These are phyloP conservation scores for Drosophila sproati DNA, from an alignment of 1,140 invertebrate genomes.

Conservation along the genomic window DNA sequence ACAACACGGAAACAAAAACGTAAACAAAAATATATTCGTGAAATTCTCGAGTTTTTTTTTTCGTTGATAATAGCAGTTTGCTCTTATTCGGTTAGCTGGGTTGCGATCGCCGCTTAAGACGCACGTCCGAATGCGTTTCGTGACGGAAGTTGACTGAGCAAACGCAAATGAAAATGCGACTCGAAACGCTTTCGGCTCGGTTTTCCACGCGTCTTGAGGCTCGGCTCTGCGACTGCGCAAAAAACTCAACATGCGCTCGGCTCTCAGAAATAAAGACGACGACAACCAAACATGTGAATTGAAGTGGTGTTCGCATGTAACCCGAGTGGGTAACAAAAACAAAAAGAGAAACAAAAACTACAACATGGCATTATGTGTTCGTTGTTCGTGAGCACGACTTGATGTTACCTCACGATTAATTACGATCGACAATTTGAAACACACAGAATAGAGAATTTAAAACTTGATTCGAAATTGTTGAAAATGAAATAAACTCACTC, in stretches of 20 bases:
- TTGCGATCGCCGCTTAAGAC: constrained; percentile 35
- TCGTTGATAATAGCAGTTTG: not conserved
- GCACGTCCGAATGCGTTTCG: constrained; percentile 75
- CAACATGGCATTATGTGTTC: not conserved
- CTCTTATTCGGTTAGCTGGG: not conserved
- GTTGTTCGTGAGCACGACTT: not conserved
- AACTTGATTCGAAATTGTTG: no score
- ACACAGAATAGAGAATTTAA: no score
- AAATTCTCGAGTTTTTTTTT: constrained; percentile 39
- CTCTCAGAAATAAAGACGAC: constrained; percentile 3
- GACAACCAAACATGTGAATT: constrained; percentile 10
- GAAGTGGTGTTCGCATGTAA: constrained; percentile 29
- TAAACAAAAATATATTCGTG: constrained; percentile 35
- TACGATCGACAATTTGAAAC: no score
- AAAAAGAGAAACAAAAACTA: not conserved
- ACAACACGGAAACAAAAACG: constrained; percentile 36
- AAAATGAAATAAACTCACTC: no score
- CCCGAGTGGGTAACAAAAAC: not conserved
- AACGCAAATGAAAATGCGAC: constrained; percentile 42
- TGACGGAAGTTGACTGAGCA: constrained; percentile 78
- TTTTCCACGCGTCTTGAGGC: constrained; percentile 1
- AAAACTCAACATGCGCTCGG: constrained; percentile 37
- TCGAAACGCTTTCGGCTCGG: constrained; percentile 10
- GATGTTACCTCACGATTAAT: not conserved
- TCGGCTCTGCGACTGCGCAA: constrained; percentile 34